Evolutionary conservation across 2,797 vertebrate genomes (phyloP).

Genomic region (Ciconia nigra): DNA sequence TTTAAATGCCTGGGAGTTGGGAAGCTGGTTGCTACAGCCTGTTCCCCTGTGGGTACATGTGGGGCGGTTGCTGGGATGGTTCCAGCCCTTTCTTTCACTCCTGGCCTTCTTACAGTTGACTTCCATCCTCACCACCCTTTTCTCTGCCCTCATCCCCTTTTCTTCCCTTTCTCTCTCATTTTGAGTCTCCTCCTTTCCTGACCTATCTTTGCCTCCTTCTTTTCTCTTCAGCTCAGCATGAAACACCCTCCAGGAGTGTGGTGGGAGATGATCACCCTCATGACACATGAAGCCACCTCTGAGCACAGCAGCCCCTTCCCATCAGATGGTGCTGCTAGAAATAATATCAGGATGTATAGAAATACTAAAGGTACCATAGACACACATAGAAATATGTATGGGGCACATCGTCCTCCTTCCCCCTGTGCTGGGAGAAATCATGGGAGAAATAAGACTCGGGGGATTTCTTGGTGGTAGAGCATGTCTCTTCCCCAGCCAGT

Average conservation of each 20-base stretch:
- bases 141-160: background rate
- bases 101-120: background rate
- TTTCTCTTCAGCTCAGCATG: background rate
- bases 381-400: accelerated
- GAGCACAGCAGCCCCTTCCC: background rate
- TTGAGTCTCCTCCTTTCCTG: background rate
- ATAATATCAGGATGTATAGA: background rate
- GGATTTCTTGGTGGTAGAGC: background rate
- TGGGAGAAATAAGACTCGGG: background rate
- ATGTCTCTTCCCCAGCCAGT: background rate
- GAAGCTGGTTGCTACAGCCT: background rate
- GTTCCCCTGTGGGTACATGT: background rate
- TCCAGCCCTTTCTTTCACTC: background rate
- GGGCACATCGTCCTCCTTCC: background rate
- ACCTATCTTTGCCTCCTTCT: background rate
- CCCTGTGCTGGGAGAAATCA: background rate
- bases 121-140: background rate
- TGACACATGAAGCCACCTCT: background rate
- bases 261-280: background rate
- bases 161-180: background rate
- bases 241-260: background rate
- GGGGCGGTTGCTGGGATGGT: accelerated
- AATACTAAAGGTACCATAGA: background rate
- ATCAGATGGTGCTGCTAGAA: background rate
- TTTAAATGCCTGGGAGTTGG: background rate